These are phyloP conservation scores for Onychostruthus taczanowskii DNA, from an alignment of 2,113 vertebrate genomes.

Conservation along the genomic window DNA sequence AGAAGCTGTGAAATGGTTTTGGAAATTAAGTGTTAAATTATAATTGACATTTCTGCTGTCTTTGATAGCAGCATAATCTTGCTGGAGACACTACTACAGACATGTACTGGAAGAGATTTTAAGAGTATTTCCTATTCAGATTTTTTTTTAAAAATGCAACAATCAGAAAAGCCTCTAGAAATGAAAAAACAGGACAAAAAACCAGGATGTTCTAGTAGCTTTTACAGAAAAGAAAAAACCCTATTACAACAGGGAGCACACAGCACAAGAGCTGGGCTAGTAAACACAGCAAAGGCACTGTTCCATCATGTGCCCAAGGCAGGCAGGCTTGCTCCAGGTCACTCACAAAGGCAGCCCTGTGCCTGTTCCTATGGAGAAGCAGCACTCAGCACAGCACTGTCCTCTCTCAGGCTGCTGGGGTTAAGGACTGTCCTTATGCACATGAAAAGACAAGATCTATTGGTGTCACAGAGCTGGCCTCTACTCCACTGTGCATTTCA, in stretches of 20 bases:
- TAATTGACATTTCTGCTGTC: background rate
- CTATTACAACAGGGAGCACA: background rate
- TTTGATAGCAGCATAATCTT: background rate
- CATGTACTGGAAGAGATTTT: background rate
- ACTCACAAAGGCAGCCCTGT: background rate
- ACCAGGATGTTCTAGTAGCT: background rate
- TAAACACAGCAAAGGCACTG: background rate
- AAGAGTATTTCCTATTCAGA: background rate
- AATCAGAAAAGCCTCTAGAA: background rate
- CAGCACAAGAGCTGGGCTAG: background rate
- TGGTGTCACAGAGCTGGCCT: background rate
- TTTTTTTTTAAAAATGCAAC: background rate
- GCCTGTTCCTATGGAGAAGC: background rate
- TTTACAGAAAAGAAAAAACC: background rate
- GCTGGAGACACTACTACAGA: background rate
- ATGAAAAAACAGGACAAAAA: background rate
- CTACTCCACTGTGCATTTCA: background rate
- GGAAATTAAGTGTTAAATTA: slow-evolving; percentile 1
- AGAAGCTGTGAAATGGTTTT: background rate
- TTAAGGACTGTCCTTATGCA: background rate
- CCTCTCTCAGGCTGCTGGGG: background rate
- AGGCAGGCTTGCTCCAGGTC: background rate
- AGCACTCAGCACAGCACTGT: background rate
- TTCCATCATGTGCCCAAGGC: rapidly evolving
- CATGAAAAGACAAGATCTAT: background rate